Base-by-base conservation (phyloP, 2,113 vertebrate species). In the Callorhinus ursinus region DNA sequence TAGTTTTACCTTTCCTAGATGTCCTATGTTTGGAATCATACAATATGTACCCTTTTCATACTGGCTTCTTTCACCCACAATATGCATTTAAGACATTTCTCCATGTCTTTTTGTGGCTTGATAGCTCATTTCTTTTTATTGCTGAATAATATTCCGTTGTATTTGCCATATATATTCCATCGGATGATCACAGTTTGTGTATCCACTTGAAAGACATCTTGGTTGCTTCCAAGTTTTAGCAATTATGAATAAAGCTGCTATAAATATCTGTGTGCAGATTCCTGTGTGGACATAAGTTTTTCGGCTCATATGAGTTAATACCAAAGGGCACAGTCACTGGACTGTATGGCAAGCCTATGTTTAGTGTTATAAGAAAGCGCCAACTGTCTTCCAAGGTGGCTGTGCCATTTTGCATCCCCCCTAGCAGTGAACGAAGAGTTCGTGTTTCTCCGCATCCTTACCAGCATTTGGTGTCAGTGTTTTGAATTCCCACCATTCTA, bases 111-210 rank as follows among this genome's bases (percentile, higher is more conserved):
- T n/a, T 65, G 19, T 88, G n/a, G 26, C 57, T 18, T 90, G 33
- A 42, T 51, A 51, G 22, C 42, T 90, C 61, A 63, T 85, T 83
- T 74, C 24, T 83, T 72, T 71, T 93, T 61, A 85, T 86, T 80
- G 51, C n/a, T 80, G 83, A 55, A 26, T 80, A 46, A 49, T 55
- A 57, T 24, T 51, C 49, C 31, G 39, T 59, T 83, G n/a, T 82
- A 46, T 71, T 72, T 63, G 76, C n/a, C 26, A 0, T 53, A 19
- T 42, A 15, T 67, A 49, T 55, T 31, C 31, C 51, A 46, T n/a
- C 15, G 28, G 36, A 36, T 46, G 67, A 11, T 46, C 59, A 14
- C 7, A 49, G 31, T 76, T 96, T 65, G 51, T 67, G 16, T 51
- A 33, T 80, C 19, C 19, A 42, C 53, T 53, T 72, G 22, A 85